Evolutionary conservation across 2,888 invertebrate species (phyloP), one percentile per base, ranked within the genome.

Genomic region (Linnaemya vulpina): DNA sequence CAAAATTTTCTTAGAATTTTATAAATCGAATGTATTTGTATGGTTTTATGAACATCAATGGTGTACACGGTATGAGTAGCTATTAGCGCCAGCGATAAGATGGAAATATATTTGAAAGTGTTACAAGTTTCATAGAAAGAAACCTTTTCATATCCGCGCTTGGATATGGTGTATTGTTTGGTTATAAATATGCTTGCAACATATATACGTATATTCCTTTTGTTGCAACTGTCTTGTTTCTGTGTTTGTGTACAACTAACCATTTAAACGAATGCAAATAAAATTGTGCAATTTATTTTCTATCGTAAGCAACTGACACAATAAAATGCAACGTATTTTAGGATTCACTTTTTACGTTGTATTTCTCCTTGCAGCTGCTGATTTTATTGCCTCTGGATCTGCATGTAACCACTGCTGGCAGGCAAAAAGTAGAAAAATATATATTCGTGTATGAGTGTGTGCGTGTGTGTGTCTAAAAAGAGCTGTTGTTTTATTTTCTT

Each of bases 251-350:
- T 67, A 62, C 51, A 58, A 67, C 77, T 55, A 70, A 60, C 68
- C 81, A 74, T 83, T 71, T 75, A 80, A 84, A 77, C 63, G 62
- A 85, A 87, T 85, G 86, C 82, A 87, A 88, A 87, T 87, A 87
- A 87, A 88, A 87, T 86, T 82, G 63, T 86, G 83, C 87, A 87
- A 87, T 88, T 87, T 88, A 87, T 88, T 87, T 83, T 86, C 81
- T 74, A 87, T 87, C 88, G 86, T 73, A 79, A 83, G 85, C 87
- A 87, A 87, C 86, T 87, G 87, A 84, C 87, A 87, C 85, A 87
- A 87, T 87, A 87, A 87, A 87, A 87, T 87, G 84, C 86, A 78
- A 77, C 78, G 81, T 70, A 67, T 53, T 81, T 86, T 71, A 35
- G 70, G 22, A 68, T 58, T 63, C 5, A 15, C 15, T 49, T 30